These are phyloP conservation scores for Champsocephalus gunnari DNA, from an alignment of 2,797 vertebrate genomes.

Conservation along the genomic window DNA sequence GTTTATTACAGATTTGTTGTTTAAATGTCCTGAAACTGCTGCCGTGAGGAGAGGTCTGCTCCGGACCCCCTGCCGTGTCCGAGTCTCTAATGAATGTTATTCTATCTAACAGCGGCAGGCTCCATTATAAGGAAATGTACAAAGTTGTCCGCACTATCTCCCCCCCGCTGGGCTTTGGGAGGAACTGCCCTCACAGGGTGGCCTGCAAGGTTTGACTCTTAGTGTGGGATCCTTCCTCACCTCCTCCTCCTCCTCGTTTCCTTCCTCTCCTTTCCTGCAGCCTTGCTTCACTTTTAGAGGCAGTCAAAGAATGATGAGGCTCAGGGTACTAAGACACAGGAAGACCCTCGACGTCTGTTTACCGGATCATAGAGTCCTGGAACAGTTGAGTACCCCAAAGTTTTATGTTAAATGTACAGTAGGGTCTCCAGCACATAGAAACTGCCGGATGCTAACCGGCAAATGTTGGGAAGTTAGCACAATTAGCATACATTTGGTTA, in stretches of 20 bases:
- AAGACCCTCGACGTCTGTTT: constrained; percentile 28
- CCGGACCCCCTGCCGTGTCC: too few relatives aligned
- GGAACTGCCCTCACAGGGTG: constrained; percentile 99
- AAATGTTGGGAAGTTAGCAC: too few relatives aligned
- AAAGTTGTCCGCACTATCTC: constrained; percentile 99
- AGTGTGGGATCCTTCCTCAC: constrained; percentile 77
- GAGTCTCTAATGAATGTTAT: constrained; percentile 86
- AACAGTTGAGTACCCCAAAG: too few relatives aligned
- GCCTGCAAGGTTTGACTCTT: constrained; percentile 98
- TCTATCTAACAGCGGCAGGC: constrained; percentile 95
- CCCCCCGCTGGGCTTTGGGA: constrained; percentile 99
- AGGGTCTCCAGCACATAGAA: too few relatives aligned
- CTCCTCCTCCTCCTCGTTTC: constrained; percentile 68
- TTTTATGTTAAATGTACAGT: too few relatives aligned
- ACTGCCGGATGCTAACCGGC: too few relatives aligned
- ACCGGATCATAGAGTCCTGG: too few relatives aligned
- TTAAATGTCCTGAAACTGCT: constrained; percentile 4
- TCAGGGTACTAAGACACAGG: constrained; percentile 76
- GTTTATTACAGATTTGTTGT: background rate
- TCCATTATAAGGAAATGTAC: constrained; percentile 99
- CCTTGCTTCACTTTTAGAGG: constrained; percentile 64
- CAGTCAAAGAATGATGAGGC: constrained; percentile 79
- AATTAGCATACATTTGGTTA: too few relatives aligned
- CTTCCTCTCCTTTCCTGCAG: constrained; percentile 53
- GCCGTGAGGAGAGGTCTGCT: constrained; percentile 15